A percentile compares a stretch with the other conserved stretches of the same genome.
Evolutionary conservation across 2,113 vertebrate genomes (phyloP).

Genomic region (Ptyas mucosa): DNA sequence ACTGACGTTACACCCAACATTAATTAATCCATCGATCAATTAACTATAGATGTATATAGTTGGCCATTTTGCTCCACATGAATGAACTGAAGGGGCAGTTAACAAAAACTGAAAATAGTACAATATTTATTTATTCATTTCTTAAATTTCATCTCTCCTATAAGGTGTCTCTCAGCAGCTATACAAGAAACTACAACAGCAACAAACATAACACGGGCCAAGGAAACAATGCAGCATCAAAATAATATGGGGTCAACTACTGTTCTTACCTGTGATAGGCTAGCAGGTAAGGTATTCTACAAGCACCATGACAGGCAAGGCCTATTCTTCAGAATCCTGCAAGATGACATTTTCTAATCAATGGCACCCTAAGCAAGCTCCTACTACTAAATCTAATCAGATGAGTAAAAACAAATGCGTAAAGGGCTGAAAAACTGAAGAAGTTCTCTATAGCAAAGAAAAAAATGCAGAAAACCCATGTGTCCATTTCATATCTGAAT

Average conservation of each 20-base stretch:
- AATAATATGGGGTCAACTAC: neutral
- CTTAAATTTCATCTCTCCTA: neutral
- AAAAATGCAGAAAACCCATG: neutral
- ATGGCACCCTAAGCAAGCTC: neutral
- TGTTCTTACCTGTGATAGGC: neutral
- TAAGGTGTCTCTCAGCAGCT: neutral
- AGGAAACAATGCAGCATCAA: neutral
- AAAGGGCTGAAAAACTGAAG: neutral
- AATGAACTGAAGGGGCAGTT: neutral
- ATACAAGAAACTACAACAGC: neutral
- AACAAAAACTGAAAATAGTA: neutral
- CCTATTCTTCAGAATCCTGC: neutral
- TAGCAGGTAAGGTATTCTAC: neutral
- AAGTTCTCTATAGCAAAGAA: neutral
- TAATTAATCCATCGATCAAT: neutral
- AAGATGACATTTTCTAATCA: neutral
- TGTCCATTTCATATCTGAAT: neutral
- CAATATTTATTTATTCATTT: neutral
- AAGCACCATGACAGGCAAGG: neutral
- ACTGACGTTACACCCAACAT: neutral
- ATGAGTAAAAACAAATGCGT: neutral
- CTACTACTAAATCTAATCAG: neutral
- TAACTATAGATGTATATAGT: neutral
- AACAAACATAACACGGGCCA: neutral
- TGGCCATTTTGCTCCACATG: neutral